Evolutionary conservation across 2,797 vertebrate species (phyloP), one percentile per base, ranked within the genome.

Genomic region (Philypnodon macrostomus): DNA sequence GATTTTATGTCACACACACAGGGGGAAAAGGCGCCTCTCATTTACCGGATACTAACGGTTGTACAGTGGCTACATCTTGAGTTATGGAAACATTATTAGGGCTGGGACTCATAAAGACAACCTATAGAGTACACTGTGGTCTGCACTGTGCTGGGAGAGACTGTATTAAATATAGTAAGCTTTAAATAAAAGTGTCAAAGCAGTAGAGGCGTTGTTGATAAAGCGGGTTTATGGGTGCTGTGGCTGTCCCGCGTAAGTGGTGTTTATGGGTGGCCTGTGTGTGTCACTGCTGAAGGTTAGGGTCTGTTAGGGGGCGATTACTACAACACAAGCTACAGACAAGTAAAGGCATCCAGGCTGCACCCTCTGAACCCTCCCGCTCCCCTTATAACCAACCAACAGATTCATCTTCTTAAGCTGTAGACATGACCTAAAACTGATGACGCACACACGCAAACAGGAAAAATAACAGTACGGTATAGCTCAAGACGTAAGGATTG

Each of bases 351-450:
- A 51, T 77, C 41, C 40, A 37, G 40, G 15, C 34, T 5, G 37
- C 69, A 55, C 46, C 47, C 58, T 53, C 47, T 6, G 27, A 67
- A 62, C 69, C 62, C 47, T 19, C 59, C 52, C 53, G 46, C 37
- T 46, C 52, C 18, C 56, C 61, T 29, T 73, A n/a, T n/a, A n/a
- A n/a, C n/a, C 62, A 60, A 77, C 73, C 70, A 56, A 53, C 27
- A 37, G 21, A 65, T 75, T 84, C 75, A 84, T 85, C 82, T 80
- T 47, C 80, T 77, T 74, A 81, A 71, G 61, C 65, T 67, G 80
- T 77, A 77, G 71, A 68, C 77, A 45, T 63, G 68, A 72, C 79
- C 75, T 67, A 71, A 78, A 82, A 81, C 53, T 46, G 64, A 75
- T 57, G 75, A 67, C 57, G 69, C 63, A 53, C 67, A 49, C 70